Base-by-base conservation (phyloP, 2,888 invertebrate species). In the Anorthoa munda region DNA sequence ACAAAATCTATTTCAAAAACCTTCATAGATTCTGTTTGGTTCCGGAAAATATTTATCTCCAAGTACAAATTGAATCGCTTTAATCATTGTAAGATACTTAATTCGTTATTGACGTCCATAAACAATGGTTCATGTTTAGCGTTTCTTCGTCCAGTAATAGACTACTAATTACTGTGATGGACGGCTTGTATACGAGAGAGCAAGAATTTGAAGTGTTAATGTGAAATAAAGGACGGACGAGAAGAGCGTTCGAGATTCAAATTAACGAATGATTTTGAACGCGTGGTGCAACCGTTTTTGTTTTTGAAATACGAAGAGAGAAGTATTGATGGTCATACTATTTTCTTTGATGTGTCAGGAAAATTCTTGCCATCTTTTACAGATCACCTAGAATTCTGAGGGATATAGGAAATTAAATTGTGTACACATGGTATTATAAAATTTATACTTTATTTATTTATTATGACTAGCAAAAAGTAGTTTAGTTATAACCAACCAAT, bases 161-260 rank as follows among this genome's bases (percentile, higher is more conserved):
- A 72, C 59, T 46, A 59, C 72, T 82, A 74, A 74, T 78, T 82
- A 67, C 12, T 77, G 56, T 81, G 78, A 81, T 74, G 53, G 67
- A 78, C 67, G 50, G 46, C 4, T 67, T 81, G 78, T 78, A 55
- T 67, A 81, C 58, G 17, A 45, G 51, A 60, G 51, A 13, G 31
- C 50, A 53, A 58, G 60, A 21, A 59, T 73, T 60, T 53, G 64
- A 81, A 77, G 65, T 66, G 68, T 64, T 76, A 58, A 69, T 79
- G 79, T 58, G 81, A 48, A 58, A 26, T 39, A 55, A 48, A 75
- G 50, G 69, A 21, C 68, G 56, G 13, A 23, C 39, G 39, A 39
- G 53, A 56, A 68, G 23, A 53, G 23, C 7, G 45, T 63, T 59
- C 39, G 4, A 71, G 23, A 17, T 50, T 61, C 12, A 70, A 69